Percentiles rank a stretch among this genome's conserved stretches.
phyloP scores from a whole-genome alignment of 2,113 vertebrate genomes.

The Notechis scutatus region DNA sequence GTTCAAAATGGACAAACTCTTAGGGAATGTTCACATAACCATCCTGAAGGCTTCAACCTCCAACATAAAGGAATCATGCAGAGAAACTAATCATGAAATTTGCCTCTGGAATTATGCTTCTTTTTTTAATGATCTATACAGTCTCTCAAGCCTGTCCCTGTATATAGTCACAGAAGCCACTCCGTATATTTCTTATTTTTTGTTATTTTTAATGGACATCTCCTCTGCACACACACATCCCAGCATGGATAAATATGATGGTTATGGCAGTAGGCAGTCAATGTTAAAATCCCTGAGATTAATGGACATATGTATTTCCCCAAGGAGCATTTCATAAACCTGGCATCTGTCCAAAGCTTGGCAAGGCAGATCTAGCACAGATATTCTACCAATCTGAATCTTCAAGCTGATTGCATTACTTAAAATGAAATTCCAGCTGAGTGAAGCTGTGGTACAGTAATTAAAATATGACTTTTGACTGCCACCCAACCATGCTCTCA shows the following conservation, averaged over 20 bases:
- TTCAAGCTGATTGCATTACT: not conserved
- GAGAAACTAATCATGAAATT: not conserved
- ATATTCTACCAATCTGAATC: not conserved
- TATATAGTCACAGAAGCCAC: not conserved
- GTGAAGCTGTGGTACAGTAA: not conserved
- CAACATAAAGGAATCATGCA: not conserved
- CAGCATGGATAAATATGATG: too few relatives aligned
- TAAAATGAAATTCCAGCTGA: not conserved
- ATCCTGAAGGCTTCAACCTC: not conserved
- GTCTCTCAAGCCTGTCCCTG: not conserved
- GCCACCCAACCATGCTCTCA: not conserved
- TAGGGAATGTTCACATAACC: not conserved
- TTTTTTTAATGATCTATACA: not conserved
- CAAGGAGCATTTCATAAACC: constrained; percentile 1
- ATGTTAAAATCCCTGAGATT: not conserved
- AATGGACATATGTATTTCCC: not conserved
- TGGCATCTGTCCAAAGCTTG: not conserved
- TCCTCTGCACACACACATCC: too few relatives aligned
- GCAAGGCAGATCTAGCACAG: not conserved
- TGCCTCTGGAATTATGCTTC: not conserved
- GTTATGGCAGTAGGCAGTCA: not conserved
- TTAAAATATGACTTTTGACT: not conserved
- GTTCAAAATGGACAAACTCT: not conserved
- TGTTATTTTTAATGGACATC: not conserved
- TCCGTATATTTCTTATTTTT: not conserved